These are phyloP conservation scores for Pinna nobilis DNA, from an alignment of 1,140 invertebrate genomes.

Conservation along the genomic window DNA sequence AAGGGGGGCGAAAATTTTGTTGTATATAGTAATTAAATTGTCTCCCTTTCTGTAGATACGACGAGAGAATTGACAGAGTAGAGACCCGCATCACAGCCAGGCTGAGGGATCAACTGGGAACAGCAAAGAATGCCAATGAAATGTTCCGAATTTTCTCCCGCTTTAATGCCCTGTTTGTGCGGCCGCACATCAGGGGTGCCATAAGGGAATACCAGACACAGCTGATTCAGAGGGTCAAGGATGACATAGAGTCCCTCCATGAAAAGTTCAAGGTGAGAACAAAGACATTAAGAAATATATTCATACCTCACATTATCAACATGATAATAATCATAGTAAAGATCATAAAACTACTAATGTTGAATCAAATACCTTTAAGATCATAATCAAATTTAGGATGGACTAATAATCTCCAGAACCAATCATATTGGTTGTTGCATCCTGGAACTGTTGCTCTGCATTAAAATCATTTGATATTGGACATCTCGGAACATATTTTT, in stretches of 20 bases:
- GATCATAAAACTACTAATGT: too few relatives aligned
- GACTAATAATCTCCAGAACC: too few relatives aligned
- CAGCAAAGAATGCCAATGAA: slow-evolving; percentile 99
- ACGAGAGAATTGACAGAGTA: slow-evolving; percentile 97
- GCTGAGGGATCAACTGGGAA: slow-evolving; percentile 96
- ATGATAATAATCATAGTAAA: too few relatives aligned
- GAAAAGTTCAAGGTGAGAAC: slow-evolving; percentile 96
- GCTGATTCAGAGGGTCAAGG: slow-evolving; percentile 98
- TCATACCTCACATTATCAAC: too few relatives aligned
- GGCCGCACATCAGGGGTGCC: slow-evolving; percentile 98
- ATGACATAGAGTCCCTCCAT: slow-evolving; percentile 98
- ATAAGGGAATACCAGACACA: slow-evolving; percentile 99
- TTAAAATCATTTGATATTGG: too few relatives aligned
- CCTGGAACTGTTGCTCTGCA: too few relatives aligned
- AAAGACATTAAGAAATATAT: too few relatives aligned
- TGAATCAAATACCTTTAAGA: too few relatives aligned
- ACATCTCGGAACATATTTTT: too few relatives aligned
- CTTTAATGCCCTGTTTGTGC: slow-evolving; percentile 98
- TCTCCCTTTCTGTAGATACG: slow-evolving; percentile 80
- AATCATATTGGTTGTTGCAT: too few relatives aligned
- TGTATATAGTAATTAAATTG: background rate
- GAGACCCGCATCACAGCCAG: slow-evolving; percentile 98
- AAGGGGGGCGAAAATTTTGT: background rate
- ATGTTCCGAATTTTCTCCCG: slow-evolving; percentile 99
- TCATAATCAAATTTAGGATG: too few relatives aligned